phyloP scores from a whole-genome alignment of 2,113 vertebrate species.

The Paralichthys olivaceus region DNA sequence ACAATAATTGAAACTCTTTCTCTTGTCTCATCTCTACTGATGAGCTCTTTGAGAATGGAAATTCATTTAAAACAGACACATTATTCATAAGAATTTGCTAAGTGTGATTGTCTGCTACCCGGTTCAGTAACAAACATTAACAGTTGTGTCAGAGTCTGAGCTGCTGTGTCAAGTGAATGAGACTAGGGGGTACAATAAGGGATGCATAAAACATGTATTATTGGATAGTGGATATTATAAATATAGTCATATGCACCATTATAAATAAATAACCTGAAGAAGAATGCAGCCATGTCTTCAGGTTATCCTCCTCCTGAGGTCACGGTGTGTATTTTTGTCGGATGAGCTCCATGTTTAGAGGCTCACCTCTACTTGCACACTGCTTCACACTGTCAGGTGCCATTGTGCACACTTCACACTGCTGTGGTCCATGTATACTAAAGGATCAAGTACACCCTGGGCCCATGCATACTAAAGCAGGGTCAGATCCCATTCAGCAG shows the following conservation, averaged over 20 bases:
- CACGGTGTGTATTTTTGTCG: background rate
- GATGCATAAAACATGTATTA: background rate
- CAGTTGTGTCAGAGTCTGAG: background rate
- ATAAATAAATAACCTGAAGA: background rate
- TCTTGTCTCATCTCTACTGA: too few relatives aligned
- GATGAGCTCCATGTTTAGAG: background rate
- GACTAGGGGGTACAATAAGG: background rate
- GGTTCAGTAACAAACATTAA: background rate
- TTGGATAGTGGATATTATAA: background rate
- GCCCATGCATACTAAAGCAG: slow-evolving; percentile 74
- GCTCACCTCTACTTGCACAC: background rate
- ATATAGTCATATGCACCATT: background rate
- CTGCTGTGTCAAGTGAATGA: background rate
- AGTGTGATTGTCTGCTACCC: background rate
- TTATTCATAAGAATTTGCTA: background rate
- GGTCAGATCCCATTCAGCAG: slow-evolving; percentile 76
- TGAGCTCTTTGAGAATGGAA: too few relatives aligned
- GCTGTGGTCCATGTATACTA: slow-evolving; percentile 53
- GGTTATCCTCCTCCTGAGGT: background rate
- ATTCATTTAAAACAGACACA: background rate
- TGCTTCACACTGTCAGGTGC: slow-evolving; percentile 21
- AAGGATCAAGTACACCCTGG: slow-evolving; percentile 65
- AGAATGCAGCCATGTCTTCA: background rate
- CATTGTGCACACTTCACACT: slow-evolving; percentile 22
- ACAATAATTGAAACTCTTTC: too few relatives aligned